A percentile compares a stretch with the other conserved stretches of the same genome.
phyloP scores from a whole-genome alignment of 1,140 invertebrate genomes.

The Danaus melanippus region DNA sequence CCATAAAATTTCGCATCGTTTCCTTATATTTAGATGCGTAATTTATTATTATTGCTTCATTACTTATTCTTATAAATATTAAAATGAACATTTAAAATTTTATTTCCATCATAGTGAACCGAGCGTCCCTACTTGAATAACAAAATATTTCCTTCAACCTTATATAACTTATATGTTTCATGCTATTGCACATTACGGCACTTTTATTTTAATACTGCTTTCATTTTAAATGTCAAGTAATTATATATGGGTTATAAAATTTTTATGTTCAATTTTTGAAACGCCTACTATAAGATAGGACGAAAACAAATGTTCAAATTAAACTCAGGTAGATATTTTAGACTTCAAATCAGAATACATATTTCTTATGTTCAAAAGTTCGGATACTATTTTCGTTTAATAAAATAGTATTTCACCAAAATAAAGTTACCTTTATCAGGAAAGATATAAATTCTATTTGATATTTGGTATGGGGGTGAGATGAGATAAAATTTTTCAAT shows the following conservation, averaged over 20 bases:
- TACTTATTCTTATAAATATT: too few species aligned
- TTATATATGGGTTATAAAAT: conserved; percentile 39
- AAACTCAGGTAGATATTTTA: too few species aligned
- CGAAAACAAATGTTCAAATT: background rate
- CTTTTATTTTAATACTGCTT: conserved; percentile 45
- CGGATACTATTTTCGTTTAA: too few species aligned
- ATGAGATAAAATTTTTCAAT: conserved; percentile 70
- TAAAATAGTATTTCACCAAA: background rate
- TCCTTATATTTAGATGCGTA: conserved; percentile 5
- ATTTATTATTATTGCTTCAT: too few species aligned
- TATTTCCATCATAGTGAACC: too few species aligned
- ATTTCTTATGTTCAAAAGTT: too few species aligned
- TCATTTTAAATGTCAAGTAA: conserved; percentile 38
- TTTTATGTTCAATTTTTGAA: conserved; percentile 25
- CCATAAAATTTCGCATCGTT: conserved; percentile 26
- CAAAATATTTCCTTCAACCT: too few species aligned
- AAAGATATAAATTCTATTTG: conserved; percentile 10
- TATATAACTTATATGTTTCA: too few species aligned
- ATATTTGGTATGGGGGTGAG: conserved; percentile 37
- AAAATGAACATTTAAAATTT: too few species aligned
- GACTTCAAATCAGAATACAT: too few species aligned
- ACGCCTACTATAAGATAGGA: conserved; percentile 12
- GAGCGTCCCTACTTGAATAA: too few species aligned
- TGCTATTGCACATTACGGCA: conserved; percentile 28
- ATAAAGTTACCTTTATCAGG: background rate